These are phyloP conservation scores for Meriones unguiculatus DNA, from an alignment of 2,113 vertebrate genomes.

Conservation along the genomic window DNA sequence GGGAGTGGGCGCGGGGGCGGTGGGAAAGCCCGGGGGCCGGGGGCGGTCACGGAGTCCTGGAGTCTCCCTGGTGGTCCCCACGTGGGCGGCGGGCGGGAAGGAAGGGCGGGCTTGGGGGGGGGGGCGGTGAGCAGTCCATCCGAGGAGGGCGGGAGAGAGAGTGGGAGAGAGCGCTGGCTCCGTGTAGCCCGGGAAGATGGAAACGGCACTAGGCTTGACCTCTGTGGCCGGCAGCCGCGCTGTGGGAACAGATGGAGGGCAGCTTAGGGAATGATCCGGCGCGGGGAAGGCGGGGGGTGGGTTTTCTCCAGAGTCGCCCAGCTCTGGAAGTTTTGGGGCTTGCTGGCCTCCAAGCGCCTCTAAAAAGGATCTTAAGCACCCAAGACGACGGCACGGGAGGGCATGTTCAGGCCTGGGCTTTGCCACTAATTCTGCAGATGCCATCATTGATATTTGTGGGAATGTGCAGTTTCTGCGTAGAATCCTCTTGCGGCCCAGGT, in stretches of 20 bases:
- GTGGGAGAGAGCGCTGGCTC: not conserved
- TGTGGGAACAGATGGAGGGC: not conserved
- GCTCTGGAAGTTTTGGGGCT: not conserved
- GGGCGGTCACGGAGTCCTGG: not conserved
- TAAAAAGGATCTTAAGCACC: not conserved
- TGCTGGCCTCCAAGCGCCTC: not conserved
- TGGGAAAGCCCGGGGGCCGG: not conserved
- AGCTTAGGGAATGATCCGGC: not conserved
- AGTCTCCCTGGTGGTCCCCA: not conserved
- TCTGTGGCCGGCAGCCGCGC: conserved; percentile 23
- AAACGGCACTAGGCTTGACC: conserved; percentile 66
- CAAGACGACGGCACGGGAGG: not conserved
- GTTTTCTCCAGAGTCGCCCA: not conserved
- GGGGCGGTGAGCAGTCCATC: not conserved
- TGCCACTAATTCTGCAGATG: conserved; percentile 8
- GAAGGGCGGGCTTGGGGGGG: not conserved
- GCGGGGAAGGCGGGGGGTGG: not conserved
- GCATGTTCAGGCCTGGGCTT: not conserved
- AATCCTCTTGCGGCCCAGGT: not conserved
- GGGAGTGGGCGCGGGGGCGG: not conserved
- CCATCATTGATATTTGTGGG: conserved; percentile 6
- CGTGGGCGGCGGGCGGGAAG: not conserved
- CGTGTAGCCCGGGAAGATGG: conserved; percentile 37
- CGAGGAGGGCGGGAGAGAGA: not conserved
- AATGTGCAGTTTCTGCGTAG: conserved; percentile 8